Conservation (phyloP, 1,140 invertebrate genomes). For the Drosophila carrolli region DNA sequence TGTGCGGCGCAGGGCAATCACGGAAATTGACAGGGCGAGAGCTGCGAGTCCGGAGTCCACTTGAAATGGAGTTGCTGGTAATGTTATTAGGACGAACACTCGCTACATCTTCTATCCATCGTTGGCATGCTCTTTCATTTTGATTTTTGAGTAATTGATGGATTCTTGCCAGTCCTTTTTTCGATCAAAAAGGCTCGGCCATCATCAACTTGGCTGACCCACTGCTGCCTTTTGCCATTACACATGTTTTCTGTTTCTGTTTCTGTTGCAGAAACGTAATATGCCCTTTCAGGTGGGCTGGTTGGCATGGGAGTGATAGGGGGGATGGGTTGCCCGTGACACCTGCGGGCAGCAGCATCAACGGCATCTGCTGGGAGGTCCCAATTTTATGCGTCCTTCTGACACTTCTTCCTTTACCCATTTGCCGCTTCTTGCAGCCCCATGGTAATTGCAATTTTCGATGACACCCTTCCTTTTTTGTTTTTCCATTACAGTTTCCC, state of each 20-base stretch:
- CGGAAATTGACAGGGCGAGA: constrained; percentile 52
- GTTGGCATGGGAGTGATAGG: not conserved
- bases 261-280: constrained; percentile 46
- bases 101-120: constrained; percentile 10
- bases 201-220: constrained; percentile 13
- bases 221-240: constrained; percentile 34
- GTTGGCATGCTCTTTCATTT: constrained; percentile 51
- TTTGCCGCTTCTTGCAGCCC: not conserved
- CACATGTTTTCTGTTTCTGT: constrained; percentile 41
- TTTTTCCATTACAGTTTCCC: constrained; percentile 90
- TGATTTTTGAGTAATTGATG: constrained; percentile 65
- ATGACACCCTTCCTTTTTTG: constrained; percentile 45
- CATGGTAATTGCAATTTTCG: constrained; percentile 59
- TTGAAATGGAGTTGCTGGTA: constrained; percentile 60
- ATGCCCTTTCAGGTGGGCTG: constrained; percentile 30
- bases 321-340: constrained; percentile 12
- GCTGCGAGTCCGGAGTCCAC: constrained; percentile 29
- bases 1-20: constrained; percentile 61
- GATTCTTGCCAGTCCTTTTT: constrained; percentile 30
- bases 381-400: constrained; percentile 56
- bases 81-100: constrained; percentile 52
- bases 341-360: constrained; percentile 37
- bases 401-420: constrained; percentile 6
- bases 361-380: constrained; percentile 35
- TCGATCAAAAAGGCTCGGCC: constrained; percentile 17